phyloP scores from a whole-genome alignment of 1,140 invertebrate genomes.

The Scaptomyza graminum region DNA sequence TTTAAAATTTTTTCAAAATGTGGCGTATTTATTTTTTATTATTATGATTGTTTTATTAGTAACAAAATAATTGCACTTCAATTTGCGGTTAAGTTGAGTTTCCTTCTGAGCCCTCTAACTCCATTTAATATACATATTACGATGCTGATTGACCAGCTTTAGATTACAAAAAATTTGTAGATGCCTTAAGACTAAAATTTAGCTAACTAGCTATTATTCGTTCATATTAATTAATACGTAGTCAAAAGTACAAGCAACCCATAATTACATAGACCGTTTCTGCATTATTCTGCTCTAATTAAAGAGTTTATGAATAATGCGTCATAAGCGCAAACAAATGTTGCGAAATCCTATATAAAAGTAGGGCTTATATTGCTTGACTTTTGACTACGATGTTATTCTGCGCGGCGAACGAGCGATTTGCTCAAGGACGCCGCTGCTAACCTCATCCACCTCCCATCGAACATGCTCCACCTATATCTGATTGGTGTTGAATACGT shows the following conservation, averaged over 20 bases:
- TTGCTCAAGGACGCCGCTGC: conserved; percentile 34
- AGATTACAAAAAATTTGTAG: background rate
- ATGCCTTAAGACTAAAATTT: conserved; percentile 4
- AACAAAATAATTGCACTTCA: too few species aligned
- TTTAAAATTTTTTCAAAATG: too few species aligned
- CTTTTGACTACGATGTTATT: background rate
- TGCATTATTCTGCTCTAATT: conserved; percentile 40
- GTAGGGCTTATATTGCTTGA: background rate
- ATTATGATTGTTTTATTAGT: too few species aligned
- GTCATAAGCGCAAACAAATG: conserved; percentile 34
- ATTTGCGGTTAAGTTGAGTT: too few species aligned
- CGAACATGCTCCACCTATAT: conserved; percentile 42
- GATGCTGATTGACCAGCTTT: too few species aligned
- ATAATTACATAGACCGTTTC: conserved; percentile 7
- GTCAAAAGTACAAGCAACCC: conserved; percentile 26
- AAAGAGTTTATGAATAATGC: conserved; percentile 50
- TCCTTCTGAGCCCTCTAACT: too few species aligned
- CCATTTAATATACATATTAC: too few species aligned
- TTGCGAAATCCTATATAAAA: conserved; percentile 5
- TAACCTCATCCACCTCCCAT: conserved; percentile 63
- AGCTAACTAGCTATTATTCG: conserved; percentile 16
- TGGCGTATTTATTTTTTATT: too few species aligned
- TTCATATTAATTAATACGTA: conserved; percentile 3
- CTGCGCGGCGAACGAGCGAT: conserved; percentile 14
- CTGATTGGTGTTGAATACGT: conserved; percentile 46